These are phyloP conservation scores for Gasterosteus nipponicus DNA, from an alignment of 2,113 vertebrate genomes.

Conservation along the genomic window DNA sequence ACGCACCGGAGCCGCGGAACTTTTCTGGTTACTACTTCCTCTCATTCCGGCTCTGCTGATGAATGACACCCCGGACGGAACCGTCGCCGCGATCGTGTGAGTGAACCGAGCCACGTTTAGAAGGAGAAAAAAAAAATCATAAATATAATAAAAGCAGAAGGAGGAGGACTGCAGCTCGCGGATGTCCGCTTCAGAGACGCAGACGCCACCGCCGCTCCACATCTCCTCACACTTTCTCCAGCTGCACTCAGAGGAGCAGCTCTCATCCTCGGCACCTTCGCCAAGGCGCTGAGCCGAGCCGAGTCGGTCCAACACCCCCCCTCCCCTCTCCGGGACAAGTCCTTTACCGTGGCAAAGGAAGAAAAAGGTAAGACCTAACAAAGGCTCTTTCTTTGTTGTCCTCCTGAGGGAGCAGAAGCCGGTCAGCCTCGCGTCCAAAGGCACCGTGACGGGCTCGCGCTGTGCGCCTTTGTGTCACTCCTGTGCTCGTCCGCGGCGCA, in stretches of 20 bases:
- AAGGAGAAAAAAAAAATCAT: slow-evolving; percentile 1
- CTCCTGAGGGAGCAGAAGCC: slow-evolving; percentile 1
- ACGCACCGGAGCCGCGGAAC: slow-evolving; percentile 30
- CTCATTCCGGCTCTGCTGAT: not conserved
- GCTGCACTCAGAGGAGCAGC: slow-evolving; percentile 55
- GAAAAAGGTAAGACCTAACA: slow-evolving; percentile 68
- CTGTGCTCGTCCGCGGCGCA: not conserved
- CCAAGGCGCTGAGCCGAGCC: slow-evolving; percentile 22
- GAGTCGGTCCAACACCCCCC: slow-evolving; percentile 11
- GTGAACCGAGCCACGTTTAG: slow-evolving; percentile 55
- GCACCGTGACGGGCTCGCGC: slow-evolving; percentile 3
- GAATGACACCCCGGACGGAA: not conserved
- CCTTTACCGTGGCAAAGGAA: slow-evolving; percentile 5
- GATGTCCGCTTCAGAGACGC: slow-evolving; percentile 65
- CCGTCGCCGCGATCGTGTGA: slow-evolving; percentile 21
- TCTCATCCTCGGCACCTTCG: slow-evolving; percentile 37
- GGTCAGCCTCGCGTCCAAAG: slow-evolving; percentile 10
- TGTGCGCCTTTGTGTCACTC: slow-evolving; percentile 29
- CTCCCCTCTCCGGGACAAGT: slow-evolving; percentile 6
- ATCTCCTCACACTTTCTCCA: slow-evolving; percentile 61
- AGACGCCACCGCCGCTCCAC: slow-evolving; percentile 46
- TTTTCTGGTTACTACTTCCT: not conserved
- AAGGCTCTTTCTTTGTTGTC: not conserved
- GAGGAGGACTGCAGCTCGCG: slow-evolving; percentile 29
- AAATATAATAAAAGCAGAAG: no score